phyloP scores from a whole-genome alignment of 37 sponge, comb jelly and placozoan species.

The Beroe forskalii region DNA sequence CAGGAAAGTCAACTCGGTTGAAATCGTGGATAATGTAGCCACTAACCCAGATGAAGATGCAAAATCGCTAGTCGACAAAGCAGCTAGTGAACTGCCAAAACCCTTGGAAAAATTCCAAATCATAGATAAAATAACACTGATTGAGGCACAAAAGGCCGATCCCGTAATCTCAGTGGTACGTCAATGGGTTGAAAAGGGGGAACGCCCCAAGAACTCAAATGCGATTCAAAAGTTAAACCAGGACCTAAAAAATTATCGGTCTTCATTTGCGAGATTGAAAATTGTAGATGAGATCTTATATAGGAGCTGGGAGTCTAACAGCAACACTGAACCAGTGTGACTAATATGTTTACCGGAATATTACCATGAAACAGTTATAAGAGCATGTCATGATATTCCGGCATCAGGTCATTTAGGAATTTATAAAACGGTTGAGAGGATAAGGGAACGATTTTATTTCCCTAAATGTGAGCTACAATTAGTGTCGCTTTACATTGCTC shows the following conservation, averaged over 20 bases:
- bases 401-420: neutral
- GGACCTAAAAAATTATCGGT: neutral
- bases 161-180: neutral
- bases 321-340: neutral
- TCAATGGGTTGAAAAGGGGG: neutral
- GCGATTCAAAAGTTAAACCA: neutral
- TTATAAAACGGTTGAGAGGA: neutral
- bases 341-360: neutral
- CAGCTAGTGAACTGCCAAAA: neutral
- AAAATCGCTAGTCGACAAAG: neutral
- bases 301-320: neutral
- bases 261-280: neutral
- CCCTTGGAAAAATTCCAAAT: too few species aligned
- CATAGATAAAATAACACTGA: neutral
- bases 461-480: neutral
- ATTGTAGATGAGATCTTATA: neutral
- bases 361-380: too few species aligned
- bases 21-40: too few species aligned
- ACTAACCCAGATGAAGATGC: neutral
- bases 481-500: neutral
- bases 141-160: neutral
- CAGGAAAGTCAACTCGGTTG: too few species aligned
- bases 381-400: neutral
- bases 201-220: neutral
- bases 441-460: neutral